phyloP scores from a whole-genome alignment of 1,140 invertebrate species.

The Drosophila virilis region DNA sequence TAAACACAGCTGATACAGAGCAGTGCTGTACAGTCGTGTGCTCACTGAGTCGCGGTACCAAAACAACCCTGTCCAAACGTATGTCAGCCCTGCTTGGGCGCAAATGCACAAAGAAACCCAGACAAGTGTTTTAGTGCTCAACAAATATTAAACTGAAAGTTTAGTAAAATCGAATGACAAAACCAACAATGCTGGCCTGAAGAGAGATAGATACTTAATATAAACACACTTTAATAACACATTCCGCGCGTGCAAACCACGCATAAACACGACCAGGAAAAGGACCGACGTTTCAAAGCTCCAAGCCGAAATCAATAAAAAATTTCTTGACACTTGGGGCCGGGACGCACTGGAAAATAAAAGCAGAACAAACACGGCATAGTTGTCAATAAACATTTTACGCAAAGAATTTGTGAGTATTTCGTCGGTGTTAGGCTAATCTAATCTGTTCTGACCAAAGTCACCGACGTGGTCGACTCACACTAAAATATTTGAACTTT shows the following conservation, averaged over 20 bases:
- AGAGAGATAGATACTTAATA: conserved; percentile 1
- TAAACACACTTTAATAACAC: conserved; percentile 12
- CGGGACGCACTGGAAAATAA: background rate
- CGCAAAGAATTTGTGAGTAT: conserved; percentile 21
- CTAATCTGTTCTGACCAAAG: conserved; percentile 36
- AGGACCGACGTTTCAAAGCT: conserved; percentile 1
- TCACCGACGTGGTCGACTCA: conserved; percentile 24
- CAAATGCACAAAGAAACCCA: conserved; percentile 38
- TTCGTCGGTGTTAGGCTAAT: conserved; percentile 35
- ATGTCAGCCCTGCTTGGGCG: conserved; percentile 31
- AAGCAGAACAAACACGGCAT: background rate
- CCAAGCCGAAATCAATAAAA: conserved; percentile 38
- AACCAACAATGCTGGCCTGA: conserved; percentile 33
- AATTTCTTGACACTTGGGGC: conserved; percentile 5
- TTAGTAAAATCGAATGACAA: conserved; percentile 6
- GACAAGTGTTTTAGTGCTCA: conserved; percentile 20
- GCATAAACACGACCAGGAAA: background rate
- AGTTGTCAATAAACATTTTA: conserved; percentile 8
- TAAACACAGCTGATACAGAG: background rate
- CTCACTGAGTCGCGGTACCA: background rate
- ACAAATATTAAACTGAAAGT: conserved; percentile 1
- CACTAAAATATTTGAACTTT: conserved; percentile 68
- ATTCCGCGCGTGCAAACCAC: conserved; percentile 31
- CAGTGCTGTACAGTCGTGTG: background rate
- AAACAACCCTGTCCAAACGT: conserved; percentile 8